These are phyloP conservation scores for Phyto melanocephala DNA, from an alignment of 2,888 invertebrate genomes.

Conservation along the genomic window DNA sequence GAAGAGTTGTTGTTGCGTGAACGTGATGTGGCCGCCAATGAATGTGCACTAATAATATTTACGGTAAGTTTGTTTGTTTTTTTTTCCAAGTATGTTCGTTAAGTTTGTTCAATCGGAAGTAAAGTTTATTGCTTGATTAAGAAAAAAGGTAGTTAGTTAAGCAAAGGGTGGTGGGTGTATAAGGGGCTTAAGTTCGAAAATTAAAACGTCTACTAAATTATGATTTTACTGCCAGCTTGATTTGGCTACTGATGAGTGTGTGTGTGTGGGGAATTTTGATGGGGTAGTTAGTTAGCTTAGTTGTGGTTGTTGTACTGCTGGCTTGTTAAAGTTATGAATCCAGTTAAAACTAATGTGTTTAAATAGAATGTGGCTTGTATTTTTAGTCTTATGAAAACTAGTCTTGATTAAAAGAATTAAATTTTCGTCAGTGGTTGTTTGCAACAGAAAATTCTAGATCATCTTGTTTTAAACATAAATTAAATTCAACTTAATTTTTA, in stretches of 20 bases:
- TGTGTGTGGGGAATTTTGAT: background rate
- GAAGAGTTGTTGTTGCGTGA: slow-evolving; percentile 84
- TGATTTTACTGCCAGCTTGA: background rate
- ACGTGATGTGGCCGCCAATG: slow-evolving; percentile 85
- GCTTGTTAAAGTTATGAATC: slow-evolving; percentile 2
- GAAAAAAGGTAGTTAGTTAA: background rate
- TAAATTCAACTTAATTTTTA: no score
- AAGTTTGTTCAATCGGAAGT: background rate
- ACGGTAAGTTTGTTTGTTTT: slow-evolving; percentile 79
- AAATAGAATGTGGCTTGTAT: background rate
- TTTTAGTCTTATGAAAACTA: slow-evolving; percentile 1
- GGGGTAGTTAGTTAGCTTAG: background rate
- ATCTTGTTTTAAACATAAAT: no score
- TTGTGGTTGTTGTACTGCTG: background rate
- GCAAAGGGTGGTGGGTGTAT: background rate
- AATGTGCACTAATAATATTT: slow-evolving; percentile 91
- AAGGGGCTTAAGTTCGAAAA: background rate
- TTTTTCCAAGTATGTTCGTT: background rate
- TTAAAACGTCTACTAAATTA: slow-evolving; percentile 25
- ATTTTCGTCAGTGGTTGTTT: no score
- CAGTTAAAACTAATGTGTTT: background rate
- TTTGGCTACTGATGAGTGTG: background rate
- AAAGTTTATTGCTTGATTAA: slow-evolving; percentile 29
- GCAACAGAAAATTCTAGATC: no score
- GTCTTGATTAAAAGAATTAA: background rate